These are phyloP conservation scores for Holotrichia oblita DNA, from an alignment of 1,140 invertebrate species.

Conservation along the genomic window DNA sequence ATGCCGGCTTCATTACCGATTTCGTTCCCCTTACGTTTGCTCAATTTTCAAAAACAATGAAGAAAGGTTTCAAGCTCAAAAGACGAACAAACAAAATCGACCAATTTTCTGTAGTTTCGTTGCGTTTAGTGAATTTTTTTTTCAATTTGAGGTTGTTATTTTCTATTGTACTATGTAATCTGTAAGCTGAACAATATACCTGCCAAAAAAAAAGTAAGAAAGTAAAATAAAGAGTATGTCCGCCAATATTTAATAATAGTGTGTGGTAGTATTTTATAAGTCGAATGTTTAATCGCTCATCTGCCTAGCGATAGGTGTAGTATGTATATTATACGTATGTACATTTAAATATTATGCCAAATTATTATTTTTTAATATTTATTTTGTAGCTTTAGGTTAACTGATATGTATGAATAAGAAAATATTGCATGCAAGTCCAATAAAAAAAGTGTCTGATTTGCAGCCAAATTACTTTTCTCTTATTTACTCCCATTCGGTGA, in stretches of 20 bases:
- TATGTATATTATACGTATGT: not conserved
- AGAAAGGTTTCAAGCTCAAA: conserved; percentile 16
- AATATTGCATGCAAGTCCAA: conserved; percentile 11
- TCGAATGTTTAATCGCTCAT: conserved; percentile 32
- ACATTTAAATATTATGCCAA: conserved; percentile 21
- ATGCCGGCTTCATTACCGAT: not conserved
- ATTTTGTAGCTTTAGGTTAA: not conserved
- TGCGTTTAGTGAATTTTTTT: not conserved
- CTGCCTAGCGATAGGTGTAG: conserved; percentile 8
- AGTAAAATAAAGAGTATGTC: not conserved
- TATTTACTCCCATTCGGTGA: too few relatives aligned
- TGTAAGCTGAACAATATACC: conserved; percentile 24
- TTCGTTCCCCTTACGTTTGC: not conserved
- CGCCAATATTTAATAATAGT: conserved; percentile 19
- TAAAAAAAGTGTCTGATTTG: too few relatives aligned
- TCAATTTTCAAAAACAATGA: not conserved
- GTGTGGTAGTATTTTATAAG: conserved; percentile 1
- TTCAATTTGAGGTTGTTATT: not conserved
- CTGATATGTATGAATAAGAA: not conserved
- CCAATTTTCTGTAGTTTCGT: conserved; percentile 25
- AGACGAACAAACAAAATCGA: not conserved
- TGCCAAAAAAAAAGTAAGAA: conserved; percentile 1
- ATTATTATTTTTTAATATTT: conserved; percentile 19
- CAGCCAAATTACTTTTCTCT: too few relatives aligned
- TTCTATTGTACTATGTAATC: not conserved